Percentiles rank a stretch among this genome's conserved stretches.
Conservation (phyloP, 2,888 invertebrate genomes). For the Drosophila mettleri region DNA sequence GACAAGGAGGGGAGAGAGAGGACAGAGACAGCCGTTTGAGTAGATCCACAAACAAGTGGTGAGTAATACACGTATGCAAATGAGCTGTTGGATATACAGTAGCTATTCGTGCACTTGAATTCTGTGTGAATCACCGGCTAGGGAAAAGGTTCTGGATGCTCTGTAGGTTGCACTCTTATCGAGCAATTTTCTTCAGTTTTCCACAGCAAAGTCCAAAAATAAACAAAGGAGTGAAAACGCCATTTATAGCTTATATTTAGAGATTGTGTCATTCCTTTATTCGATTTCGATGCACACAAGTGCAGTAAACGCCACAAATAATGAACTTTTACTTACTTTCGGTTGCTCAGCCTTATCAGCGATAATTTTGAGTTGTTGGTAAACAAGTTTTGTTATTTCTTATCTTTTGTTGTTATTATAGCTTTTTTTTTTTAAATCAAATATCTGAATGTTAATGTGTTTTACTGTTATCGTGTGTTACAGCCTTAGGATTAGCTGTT, state of each 20-base stretch:
- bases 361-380: neutral
- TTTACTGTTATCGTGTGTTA: neutral
- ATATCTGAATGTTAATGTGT: neutral
- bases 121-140: constrained; percentile 14
- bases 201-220: neutral
- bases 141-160: neutral
- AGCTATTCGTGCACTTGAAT: no score
- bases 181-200: constrained; percentile 5
- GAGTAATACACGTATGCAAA: constrained; percentile 32
- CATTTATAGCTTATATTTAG: neutral
- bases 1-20: neutral
- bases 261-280: constrained; percentile 2
- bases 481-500: constrained; percentile 5
- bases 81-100: neutral
- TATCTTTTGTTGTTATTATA: neutral
- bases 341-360: neutral
- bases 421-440: neutral
- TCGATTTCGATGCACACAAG: neutral
- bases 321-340: neutral
- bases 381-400: neutral
- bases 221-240: constrained; percentile 18
- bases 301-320: neutral
- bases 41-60: constrained; percentile 29
- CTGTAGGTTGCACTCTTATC: constrained; percentile 12
- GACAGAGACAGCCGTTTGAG: neutral